Conservation (phyloP, 2,888 invertebrate species). For the Nomada flava region DNA sequence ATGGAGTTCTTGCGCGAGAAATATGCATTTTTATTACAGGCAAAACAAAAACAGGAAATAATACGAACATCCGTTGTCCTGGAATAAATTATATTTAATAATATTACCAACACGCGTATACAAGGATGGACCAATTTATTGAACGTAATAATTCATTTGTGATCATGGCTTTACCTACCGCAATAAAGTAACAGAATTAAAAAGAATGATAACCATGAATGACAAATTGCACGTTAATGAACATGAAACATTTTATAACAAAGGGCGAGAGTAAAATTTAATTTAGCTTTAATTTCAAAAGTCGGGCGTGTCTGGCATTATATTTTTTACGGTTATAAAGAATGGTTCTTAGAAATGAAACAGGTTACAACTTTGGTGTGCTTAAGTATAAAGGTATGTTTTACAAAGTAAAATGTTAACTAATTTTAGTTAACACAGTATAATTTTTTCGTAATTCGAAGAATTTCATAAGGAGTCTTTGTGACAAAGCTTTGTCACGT, state of each 20-base stretch:
- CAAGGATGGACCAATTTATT: background rate
- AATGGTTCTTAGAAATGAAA: no score
- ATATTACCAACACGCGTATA: background rate
- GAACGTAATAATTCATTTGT: background rate
- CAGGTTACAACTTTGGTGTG: background rate
- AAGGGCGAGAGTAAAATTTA: background rate
- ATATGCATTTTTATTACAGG: background rate
- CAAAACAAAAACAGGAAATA: background rate
- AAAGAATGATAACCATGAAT: slow-evolving; percentile 2
- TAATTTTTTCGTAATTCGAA: no score
- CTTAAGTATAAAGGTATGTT: background rate
- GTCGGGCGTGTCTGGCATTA: background rate
- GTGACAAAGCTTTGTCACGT: no score
- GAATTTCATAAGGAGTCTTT: no score
- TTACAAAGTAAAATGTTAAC: background rate
- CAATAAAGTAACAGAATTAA: background rate
- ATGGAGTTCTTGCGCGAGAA: background rate
- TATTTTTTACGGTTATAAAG: background rate
- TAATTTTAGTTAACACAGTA: no score
- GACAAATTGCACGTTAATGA: slow-evolving; percentile 1
- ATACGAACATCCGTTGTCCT: background rate
- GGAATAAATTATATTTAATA: slow-evolving; percentile 1
- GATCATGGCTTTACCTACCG: background rate
- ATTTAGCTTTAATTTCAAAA: slow-evolving; percentile 1
- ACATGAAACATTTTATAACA: background rate